Conservation (phyloP, 2,888 invertebrate genomes). For the Ryuthela nishihirai region DNA sequence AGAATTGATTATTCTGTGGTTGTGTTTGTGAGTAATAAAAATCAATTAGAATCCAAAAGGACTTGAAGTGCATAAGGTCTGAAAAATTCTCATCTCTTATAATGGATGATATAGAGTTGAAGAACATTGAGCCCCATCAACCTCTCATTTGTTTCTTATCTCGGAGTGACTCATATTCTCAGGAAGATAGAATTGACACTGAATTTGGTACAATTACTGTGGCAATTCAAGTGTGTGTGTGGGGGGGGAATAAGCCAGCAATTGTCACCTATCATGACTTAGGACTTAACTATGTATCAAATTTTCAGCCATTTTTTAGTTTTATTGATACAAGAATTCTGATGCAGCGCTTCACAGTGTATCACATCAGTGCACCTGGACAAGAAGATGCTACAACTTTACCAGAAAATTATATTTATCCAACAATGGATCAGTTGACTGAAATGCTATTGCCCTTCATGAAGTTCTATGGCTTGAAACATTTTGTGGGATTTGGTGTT, state of each 20-base stretch:
- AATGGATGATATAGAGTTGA: too few relatives aligned
- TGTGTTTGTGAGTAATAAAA: too few relatives aligned
- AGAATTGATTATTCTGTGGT: too few relatives aligned
- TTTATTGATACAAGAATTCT: background rate
- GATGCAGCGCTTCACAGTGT: background rate
- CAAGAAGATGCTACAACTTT: background rate
- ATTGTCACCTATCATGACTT: background rate
- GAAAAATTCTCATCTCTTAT: too few relatives aligned
- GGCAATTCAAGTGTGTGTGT: conserved; percentile 77
- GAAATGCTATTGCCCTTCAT: background rate
- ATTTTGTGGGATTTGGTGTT: background rate
- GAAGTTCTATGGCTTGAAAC: background rate
- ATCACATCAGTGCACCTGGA: background rate
- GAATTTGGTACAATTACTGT: conserved; percentile 86
- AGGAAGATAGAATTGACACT: conserved; percentile 82
- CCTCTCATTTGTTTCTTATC: too few relatives aligned
- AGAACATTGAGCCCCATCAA: too few relatives aligned
- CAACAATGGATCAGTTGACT: background rate
- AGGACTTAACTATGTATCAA: background rate
- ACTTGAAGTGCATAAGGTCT: too few relatives aligned
- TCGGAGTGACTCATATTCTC: too few relatives aligned
- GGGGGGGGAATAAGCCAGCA: background rate
- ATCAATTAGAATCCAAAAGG: too few relatives aligned
- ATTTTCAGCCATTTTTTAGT: background rate
- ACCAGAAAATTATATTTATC: background rate